Evolutionary conservation across 2,888 invertebrate genomes (phyloP), one percentile per base, ranked within the genome.

Genomic region (Kuschelorhynchus macadamiae): DNA sequence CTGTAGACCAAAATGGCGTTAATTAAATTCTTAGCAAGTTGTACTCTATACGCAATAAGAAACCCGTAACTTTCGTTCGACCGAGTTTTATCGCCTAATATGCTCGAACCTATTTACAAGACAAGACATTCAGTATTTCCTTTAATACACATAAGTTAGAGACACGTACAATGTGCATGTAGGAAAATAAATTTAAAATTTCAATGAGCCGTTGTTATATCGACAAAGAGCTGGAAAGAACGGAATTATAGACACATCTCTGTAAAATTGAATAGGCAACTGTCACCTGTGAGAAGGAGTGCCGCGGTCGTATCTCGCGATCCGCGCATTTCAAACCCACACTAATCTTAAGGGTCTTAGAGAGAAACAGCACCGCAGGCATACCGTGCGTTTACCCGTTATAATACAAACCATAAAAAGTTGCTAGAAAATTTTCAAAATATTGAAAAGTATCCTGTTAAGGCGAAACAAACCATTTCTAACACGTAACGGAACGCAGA

Each of bases 281-380:
- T 77, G 77, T 76, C 76, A 77, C 75, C 76, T 76, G 76, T 71
- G 72, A 72, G 73, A 72, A 76, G 77, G 77, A 76, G 77, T 75
- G 77, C 74, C 77, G 63, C 71, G 46, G 57, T 70, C 70, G 66
- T 70, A 66, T 72, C 69, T 72, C 67, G 75, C 76, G 74, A 76
- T 76, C 74, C 76, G 73, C 70, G 72, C 74, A 75, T 76, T 74
- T 74, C 72, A 75, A 72, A 70, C 76, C 76, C 76, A 76, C 76
- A 74, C 75, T 70, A 11, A 8, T 9, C 9, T 11, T 36, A 36
- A 8, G 36, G 12, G 36, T 36, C 36, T 36, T 36, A 36, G 36
- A 12, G 5, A 36, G 5, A 9, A 4, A 7, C 30, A 30, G 4
- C 36, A 36, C 25, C 25, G 25, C 25, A 25, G 7, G 25, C 7